Base-by-base conservation (phyloP, 1,140 invertebrate species). In the Solenopsis invicta region DNA sequence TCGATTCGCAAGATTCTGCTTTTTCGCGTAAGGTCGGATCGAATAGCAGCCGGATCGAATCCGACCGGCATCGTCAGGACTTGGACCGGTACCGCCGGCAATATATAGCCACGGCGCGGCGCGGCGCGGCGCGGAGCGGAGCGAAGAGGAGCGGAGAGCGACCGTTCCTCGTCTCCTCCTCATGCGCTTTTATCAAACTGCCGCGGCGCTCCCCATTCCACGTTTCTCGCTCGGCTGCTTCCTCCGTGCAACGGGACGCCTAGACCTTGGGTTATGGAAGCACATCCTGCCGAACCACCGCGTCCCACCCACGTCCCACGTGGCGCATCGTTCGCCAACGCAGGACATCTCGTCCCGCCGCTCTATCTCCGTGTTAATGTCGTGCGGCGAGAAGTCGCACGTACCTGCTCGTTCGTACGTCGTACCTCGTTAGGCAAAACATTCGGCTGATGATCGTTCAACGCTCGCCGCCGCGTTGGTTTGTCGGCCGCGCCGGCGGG, bases 171-270 rank as follows among this genome's bases (percentile, higher is more conserved):
- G 67, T 82, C 80, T 72, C 41, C 67, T 48, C 29, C 52, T 74
- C 41, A 67, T 48, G 81, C 50, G 84, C 74, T 80, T 81, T 72
- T 85, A 85, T 78, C 82, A 54, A 54, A 62, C 67, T 82, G 62
- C 2, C n/a, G n/a, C 45, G 21, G 37, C 34, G 24, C 29, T 86
- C 71, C 67, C 66, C 71, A 18, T 87, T 86, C 78, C 54, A 62
- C 45, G 59, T 62, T 84, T 12, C 77, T 87, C 76, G 52, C 18
- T 71, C 12, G 77, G n/a, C n/a, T n/a, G 12, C 29, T 75, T 74
- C 87, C 62, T 69, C 50, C 81, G 66, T 66, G 78, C 89, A 90
- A 90, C 89, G 89, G 88, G 78, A 90, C 56, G 67, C 71, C 54
- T 61, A 74, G 54, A 45, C 80, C 59, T 78, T 61, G 74, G 62